These are phyloP conservation scores for Chironomus tentans DNA, from an alignment of 2,888 invertebrate species.

Conservation along the genomic window DNA sequence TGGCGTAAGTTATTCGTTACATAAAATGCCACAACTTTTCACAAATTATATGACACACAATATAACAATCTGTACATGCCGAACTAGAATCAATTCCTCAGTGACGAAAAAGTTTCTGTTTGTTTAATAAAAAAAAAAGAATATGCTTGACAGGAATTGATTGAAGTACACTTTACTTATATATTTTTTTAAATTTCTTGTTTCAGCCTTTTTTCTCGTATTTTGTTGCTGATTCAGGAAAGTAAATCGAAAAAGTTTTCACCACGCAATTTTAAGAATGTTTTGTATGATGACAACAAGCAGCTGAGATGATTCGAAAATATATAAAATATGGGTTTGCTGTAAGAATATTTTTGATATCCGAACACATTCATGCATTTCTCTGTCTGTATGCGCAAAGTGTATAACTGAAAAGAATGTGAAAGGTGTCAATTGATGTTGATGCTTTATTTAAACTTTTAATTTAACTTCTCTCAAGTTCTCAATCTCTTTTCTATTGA, in stretches of 20 bases:
- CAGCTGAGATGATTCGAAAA: not conserved
- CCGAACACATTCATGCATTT: not conserved
- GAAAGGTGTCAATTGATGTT: constrained; percentile 1
- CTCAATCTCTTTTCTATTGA: not conserved
- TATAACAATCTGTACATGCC: not conserved
- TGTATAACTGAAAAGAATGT: not conserved
- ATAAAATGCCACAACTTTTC: not conserved
- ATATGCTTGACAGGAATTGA: constrained; percentile 16
- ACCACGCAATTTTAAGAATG: not conserved
- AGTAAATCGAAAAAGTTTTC: constrained; percentile 10
- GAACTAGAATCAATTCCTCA: not conserved
- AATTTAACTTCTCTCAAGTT: not conserved
- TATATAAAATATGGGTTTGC: not conserved
- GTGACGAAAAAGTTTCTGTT: not conserved
- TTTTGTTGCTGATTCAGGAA: constrained; percentile 4
- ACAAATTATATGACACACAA: not conserved
- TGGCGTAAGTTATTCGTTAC: too few species aligned
- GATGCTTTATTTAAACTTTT: constrained; percentile 1
- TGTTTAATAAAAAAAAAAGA: not conserved
- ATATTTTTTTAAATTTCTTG: not conserved
- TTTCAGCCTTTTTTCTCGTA: not conserved
- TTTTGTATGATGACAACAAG: not conserved
- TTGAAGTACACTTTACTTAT: constrained; percentile 3
- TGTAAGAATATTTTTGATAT: not conserved
- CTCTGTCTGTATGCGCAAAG: too few species aligned